Conservation (phyloP, 2,113 vertebrate genomes). For the Petaurus breviceps region DNA sequence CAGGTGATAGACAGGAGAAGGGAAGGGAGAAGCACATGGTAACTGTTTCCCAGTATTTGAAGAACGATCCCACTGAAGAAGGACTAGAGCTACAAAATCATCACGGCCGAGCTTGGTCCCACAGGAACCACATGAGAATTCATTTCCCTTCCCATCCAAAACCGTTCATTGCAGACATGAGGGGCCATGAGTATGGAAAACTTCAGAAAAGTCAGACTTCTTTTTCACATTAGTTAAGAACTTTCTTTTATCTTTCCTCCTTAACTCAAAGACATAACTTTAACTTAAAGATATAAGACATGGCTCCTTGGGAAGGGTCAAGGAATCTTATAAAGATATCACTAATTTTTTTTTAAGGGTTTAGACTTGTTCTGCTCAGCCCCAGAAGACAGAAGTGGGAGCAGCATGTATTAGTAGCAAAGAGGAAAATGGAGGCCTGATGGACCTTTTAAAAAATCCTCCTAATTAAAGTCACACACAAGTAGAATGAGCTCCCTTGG, state of each 20-base stretch:
- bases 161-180: background rate
- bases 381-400: background rate
- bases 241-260: background rate
- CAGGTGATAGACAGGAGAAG: background rate
- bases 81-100: background rate
- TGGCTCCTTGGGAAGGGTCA: background rate
- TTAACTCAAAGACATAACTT: background rate
- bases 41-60: background rate
- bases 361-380: background rate
- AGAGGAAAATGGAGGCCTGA: background rate
- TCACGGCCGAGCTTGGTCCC: background rate
- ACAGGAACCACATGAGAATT: background rate
- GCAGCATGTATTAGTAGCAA: background rate
- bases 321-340: background rate
- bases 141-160: background rate
- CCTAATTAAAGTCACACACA: background rate
- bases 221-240: background rate
- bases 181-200: background rate
- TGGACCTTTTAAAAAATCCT: background rate
- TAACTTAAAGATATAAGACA: background rate
- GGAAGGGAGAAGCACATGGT: background rate
- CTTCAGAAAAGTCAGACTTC: background rate
- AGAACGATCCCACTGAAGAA: background rate
- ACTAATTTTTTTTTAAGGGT: background rate
- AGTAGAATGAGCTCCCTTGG: background rate